Evolutionary conservation across 2,888 invertebrate species (phyloP).

Genomic region (Dicyrtoma fusca): DNA sequence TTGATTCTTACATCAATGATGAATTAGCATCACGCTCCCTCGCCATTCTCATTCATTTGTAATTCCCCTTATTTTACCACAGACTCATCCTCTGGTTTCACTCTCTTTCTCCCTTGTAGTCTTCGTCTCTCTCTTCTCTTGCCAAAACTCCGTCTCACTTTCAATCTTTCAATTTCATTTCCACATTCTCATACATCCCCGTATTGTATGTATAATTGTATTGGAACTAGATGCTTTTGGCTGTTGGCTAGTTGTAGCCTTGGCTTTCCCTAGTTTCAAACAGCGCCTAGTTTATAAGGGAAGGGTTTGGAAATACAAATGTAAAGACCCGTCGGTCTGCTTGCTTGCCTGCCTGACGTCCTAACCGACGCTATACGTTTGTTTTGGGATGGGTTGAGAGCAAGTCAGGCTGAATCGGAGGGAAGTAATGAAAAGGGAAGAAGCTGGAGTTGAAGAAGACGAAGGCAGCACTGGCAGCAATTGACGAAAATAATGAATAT

Average conservation of each 20-base stretch:
- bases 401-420: too few species aligned
- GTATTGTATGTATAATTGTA: too few species aligned
- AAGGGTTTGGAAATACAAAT: too few species aligned
- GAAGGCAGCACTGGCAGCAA: neutral
- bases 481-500: constrained; percentile 30
- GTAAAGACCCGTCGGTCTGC: too few species aligned
- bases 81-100: constrained; percentile 29
- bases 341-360: too few species aligned
- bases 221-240: too few species aligned
- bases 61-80: constrained; percentile 34
- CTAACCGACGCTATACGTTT: too few species aligned
- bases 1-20: constrained; percentile 32
- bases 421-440: neutral
- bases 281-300: too few species aligned
- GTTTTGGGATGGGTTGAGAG: too few species aligned
- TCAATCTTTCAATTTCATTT: constrained; percentile 27
- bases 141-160: neutral
- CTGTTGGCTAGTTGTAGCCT: too few species aligned
- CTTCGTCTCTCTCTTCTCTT: neutral
- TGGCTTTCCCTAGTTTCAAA: too few species aligned
- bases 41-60: constrained; percentile 34
- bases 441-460: neutral
- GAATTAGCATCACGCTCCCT: constrained; percentile 38
- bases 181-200: neutral
- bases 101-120: constrained; percentile 4